These are phyloP conservation scores for Musca vetustissima DNA, from an alignment of 1,140 invertebrate species.

Conservation along the genomic window DNA sequence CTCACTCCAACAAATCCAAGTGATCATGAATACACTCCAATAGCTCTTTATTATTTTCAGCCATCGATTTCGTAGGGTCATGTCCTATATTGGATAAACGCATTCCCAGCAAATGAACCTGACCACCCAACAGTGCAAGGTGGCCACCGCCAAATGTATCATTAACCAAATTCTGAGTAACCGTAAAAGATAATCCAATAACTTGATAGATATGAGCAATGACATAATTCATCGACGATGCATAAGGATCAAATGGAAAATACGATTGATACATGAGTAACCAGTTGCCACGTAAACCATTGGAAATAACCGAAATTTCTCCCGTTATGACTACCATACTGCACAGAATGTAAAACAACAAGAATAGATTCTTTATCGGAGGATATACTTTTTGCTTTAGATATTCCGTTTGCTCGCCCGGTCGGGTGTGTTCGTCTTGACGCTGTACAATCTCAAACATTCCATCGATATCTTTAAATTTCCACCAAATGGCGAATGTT, in stretches of 20 bases:
- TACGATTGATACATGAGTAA: constrained; percentile 24
- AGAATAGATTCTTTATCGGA: background rate
- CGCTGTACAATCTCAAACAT: background rate
- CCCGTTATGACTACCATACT: background rate
- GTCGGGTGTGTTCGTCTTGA: background rate
- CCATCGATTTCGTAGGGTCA: background rate
- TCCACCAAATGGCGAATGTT: constrained; percentile 22
- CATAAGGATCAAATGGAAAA: constrained; percentile 23
- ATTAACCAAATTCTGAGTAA: background rate
- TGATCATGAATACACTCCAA: no score
- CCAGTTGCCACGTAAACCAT: background rate
- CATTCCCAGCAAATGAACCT: no score
- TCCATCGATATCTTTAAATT: constrained; percentile 15
- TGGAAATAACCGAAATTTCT: background rate
- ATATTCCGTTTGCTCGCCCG: background rate
- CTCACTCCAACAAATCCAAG: no score
- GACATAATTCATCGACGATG: background rate
- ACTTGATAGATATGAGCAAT: constrained; percentile 22
- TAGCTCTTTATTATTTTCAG: background rate
- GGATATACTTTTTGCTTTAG: background rate
- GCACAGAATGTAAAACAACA: background rate
- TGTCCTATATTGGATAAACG: constrained; percentile 12
- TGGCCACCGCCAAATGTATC: no score
- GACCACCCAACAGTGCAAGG: no score
- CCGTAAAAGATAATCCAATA: background rate